Conservation (phyloP, 2,797 vertebrate species). For the Micropoecilia bifurca region DNA sequence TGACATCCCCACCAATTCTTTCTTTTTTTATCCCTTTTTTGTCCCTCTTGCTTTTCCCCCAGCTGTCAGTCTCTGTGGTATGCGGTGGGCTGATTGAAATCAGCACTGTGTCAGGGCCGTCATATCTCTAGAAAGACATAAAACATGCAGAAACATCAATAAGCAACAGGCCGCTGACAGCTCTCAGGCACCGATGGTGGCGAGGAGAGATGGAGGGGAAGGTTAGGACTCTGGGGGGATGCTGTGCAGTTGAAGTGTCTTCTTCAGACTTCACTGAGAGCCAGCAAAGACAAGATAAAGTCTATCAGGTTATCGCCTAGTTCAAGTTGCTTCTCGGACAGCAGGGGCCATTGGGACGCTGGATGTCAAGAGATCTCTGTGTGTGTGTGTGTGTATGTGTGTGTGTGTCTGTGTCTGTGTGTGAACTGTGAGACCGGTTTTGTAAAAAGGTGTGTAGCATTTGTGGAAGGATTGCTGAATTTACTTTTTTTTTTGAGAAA, state of each 20-base stretch:
- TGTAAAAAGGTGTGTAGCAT: slow-evolving; percentile 27
- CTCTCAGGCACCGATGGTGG: slow-evolving; percentile 90
- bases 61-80: slow-evolving; percentile 85
- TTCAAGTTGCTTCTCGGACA: slow-evolving; percentile 89
- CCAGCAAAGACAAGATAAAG: slow-evolving; percentile 96
- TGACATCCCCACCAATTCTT: slow-evolving; percentile 80
- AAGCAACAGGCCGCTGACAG: slow-evolving; percentile 99
- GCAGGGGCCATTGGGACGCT: slow-evolving; percentile 84
- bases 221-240: slow-evolving; percentile 95
- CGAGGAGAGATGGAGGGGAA: slow-evolving; percentile 91
- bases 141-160: slow-evolving; percentile 99
- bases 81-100: slow-evolving; percentile 96
- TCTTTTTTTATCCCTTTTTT: slow-evolving; percentile 48
- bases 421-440: slow-evolving; percentile 17
- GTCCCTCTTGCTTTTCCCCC: slow-evolving; percentile 68
- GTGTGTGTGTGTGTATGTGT: slow-evolving; percentile 29
- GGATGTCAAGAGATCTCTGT: slow-evolving; percentile 77
- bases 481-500: neutral
- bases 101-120: slow-evolving; percentile 96
- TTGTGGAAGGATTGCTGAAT: neutral
- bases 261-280: slow-evolving; percentile 93
- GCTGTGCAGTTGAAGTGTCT: slow-evolving; percentile 93
- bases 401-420: slow-evolving; percentile 35
- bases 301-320: slow-evolving; percentile 97
- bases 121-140: slow-evolving; percentile 96